Percentiles rank a stretch among this genome's conserved stretches.
These are phyloP conservation scores for Serripes groenlandicus DNA, from an alignment of 2,888 invertebrate species.

Conservation along the genomic window DNA sequence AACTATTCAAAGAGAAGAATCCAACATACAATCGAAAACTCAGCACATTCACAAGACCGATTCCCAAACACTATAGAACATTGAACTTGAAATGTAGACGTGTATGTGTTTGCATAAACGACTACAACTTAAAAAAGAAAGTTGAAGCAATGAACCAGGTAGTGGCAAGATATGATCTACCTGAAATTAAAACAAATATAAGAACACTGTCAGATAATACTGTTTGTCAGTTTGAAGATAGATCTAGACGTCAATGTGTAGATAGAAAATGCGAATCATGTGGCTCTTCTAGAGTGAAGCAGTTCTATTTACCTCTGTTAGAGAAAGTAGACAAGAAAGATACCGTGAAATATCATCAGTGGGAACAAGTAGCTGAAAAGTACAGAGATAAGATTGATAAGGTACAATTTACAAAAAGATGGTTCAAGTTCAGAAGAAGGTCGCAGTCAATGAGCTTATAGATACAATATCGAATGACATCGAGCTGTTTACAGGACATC, in stretches of 20 bases:
- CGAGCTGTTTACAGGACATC: not conserved
- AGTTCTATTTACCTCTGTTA: not conserved
- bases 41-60: not conserved
- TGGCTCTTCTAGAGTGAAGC: not conserved
- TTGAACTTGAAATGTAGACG: slow-evolving; percentile 33
- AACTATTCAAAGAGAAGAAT: not conserved
- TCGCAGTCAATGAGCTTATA: not conserved
- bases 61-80: slow-evolving; percentile 40
- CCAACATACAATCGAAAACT: not conserved
- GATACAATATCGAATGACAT: not conserved
- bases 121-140: slow-evolving; percentile 35
- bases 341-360: not conserved
- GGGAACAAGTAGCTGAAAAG: not conserved
- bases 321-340: not conserved
- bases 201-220: not conserved
- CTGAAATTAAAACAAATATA: not conserved
- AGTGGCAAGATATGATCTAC: not conserved
- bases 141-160: not conserved
- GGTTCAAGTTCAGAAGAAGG: not conserved
- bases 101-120: slow-evolving; percentile 48
- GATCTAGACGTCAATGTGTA: not conserved
- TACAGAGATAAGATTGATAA: not conserved
- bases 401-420: not conserved
- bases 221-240: not conserved
- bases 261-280: not conserved